Evolutionary conservation across 2,797 vertebrate species (phyloP).

Genomic region (Lepus oiostolus): DNA sequence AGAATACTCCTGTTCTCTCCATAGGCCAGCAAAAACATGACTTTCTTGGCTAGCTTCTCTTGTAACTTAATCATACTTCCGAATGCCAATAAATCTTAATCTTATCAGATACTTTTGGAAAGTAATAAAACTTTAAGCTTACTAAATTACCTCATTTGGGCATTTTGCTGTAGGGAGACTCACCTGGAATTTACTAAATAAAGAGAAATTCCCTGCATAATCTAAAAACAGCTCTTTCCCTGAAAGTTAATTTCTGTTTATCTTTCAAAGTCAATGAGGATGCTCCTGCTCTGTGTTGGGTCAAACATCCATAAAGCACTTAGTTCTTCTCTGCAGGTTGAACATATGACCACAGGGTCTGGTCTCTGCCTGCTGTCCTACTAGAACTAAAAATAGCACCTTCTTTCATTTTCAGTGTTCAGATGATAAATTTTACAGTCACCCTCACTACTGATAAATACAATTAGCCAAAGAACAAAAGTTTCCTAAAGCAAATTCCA

Average conservation of each 20-base stretch:
- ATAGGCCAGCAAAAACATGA: background rate
- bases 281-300: background rate
- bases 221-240: background rate
- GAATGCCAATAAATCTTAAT: background rate
- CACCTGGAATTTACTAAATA: background rate
- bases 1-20: background rate
- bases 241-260: slow-evolving; percentile 13
- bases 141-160: background rate
- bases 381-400: background rate
- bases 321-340: background rate
- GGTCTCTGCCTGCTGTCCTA: background rate
- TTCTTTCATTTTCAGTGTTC: background rate
- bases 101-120: background rate
- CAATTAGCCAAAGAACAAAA: background rate
- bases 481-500: background rate
- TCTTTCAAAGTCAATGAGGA: background rate
- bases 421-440: background rate
- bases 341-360: background rate
- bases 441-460: background rate
- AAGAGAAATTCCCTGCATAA: background rate
- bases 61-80: background rate
- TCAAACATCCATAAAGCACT: background rate
- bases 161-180: background rate
- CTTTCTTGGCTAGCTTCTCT: background rate
- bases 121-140: slow-evolving; percentile 14